phyloP scores from a whole-genome alignment of 2,113 vertebrate species.

The Perognathus longimembris region DNA sequence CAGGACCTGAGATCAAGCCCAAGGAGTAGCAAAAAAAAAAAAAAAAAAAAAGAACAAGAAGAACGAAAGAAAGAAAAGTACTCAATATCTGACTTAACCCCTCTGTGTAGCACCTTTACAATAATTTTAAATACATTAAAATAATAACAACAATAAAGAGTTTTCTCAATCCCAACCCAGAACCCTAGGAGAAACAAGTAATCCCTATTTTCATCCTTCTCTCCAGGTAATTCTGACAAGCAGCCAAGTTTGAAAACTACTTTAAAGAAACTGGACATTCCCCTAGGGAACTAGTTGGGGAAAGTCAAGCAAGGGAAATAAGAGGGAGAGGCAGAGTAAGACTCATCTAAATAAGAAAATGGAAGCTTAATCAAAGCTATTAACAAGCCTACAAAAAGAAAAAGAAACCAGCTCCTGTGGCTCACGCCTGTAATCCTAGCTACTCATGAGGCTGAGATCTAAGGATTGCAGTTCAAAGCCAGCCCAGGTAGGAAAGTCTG shows the following conservation, averaged over 20 bases:
- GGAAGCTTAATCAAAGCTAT: not conserved
- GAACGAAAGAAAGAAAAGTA: too few relatives aligned
- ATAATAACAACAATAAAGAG: not conserved
- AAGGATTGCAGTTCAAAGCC: too few relatives aligned
- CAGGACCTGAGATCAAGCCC: too few relatives aligned
- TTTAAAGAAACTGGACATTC: not conserved
- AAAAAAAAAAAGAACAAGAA: too few relatives aligned
- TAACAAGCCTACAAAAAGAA: not conserved
- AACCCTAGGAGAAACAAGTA: not conserved
- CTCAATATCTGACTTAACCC: too few relatives aligned
- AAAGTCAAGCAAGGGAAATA: constrained; percentile 15
- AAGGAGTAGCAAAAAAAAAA: too few relatives aligned
- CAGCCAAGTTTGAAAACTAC: constrained; percentile 25
- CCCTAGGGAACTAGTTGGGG: not conserved
- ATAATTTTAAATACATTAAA: too few relatives aligned
- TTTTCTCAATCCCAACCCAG: not conserved
- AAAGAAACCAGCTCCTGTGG: not conserved
- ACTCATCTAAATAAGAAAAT: too few relatives aligned
- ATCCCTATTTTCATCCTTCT: constrained; percentile 14
- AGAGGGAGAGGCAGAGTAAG: not conserved
- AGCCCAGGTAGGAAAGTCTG: too few relatives aligned
- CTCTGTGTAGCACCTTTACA: too few relatives aligned
- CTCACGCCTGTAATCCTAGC: too few relatives aligned
- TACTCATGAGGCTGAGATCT: too few relatives aligned
- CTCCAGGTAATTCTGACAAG: not conserved